Evolutionary conservation across 2,888 invertebrate genomes (phyloP).

Genomic region (Colletes collaris): DNA sequence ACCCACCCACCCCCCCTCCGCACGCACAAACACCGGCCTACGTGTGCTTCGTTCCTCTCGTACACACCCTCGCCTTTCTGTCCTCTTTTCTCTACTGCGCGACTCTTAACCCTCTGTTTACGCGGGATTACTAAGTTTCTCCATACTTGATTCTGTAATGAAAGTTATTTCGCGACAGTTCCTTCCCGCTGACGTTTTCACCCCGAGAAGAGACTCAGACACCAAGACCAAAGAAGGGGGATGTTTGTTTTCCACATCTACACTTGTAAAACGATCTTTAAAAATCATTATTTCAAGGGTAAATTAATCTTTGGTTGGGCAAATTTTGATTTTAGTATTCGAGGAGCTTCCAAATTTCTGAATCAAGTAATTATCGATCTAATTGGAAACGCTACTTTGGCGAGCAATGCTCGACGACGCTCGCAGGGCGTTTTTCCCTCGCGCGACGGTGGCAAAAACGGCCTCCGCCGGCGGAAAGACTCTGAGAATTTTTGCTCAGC

Average conservation of each 20-base stretch:
- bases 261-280: too few relatives aligned
- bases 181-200: constrained; percentile 33
- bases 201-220: too few relatives aligned
- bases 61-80: background rate
- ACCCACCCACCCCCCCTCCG: constrained; percentile 5
- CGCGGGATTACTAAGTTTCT: constrained; percentile 61
- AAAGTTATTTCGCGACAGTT: constrained; percentile 57
- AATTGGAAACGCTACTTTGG: constrained; percentile 43
- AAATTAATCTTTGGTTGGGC: too few relatives aligned
- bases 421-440: background rate
- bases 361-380: constrained; percentile 37
- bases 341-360: constrained; percentile 10
- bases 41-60: constrained; percentile 14
- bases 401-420: background rate
- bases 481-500: too few relatives aligned
- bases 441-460: background rate
- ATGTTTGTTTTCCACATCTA: background rate
- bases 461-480: too few relatives aligned
- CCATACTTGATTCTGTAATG: constrained; percentile 57
- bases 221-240: too few relatives aligned
- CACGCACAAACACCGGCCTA: constrained; percentile 36
- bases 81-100: constrained; percentile 15
- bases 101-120: constrained; percentile 63
- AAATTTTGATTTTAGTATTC: too few relatives aligned
- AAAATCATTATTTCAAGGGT: too few relatives aligned